Percentiles rank a stretch among this genome's conserved stretches.
Conservation (phyloP, 2,888 invertebrate genomes). For the Machimus rusticus region DNA sequence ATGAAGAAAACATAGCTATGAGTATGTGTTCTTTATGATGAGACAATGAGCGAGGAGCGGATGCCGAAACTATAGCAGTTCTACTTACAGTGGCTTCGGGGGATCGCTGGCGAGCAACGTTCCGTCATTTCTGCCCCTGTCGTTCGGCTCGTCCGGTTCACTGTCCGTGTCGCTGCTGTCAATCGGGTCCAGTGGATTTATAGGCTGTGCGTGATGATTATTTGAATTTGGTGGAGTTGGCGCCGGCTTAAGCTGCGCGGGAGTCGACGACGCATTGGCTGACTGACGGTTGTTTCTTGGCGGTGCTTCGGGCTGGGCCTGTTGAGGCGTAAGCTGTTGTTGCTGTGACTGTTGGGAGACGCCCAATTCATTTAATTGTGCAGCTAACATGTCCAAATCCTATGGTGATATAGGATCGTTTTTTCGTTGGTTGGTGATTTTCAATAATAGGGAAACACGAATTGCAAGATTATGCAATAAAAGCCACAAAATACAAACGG, state of each 20-base stretch:
- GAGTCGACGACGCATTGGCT: slow-evolving; percentile 52
- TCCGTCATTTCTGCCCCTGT: slow-evolving; percentile 87
- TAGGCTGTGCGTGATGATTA: slow-evolving; percentile 62
- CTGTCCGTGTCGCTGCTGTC: slow-evolving; percentile 83
- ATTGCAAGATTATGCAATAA: slow-evolving; percentile 8
- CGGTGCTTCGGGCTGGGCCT: slow-evolving; percentile 75
- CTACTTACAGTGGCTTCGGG: slow-evolving; percentile 92
- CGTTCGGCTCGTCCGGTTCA: slow-evolving; percentile 82
- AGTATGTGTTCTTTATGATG: slow-evolving; percentile 2
- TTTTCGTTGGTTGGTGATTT: slow-evolving; percentile 31
- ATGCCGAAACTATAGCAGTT: not conserved
- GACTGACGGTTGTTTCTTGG: slow-evolving; percentile 69
- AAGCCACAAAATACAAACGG: slow-evolving; percentile 4
- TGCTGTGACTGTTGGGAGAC: slow-evolving; percentile 65
- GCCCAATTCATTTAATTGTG: slow-evolving; percentile 93
- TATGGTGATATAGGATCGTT: slow-evolving; percentile 64
- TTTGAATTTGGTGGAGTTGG: slow-evolving; percentile 61
- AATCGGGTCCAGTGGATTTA: slow-evolving; percentile 71
- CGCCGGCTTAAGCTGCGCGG: slow-evolving; percentile 57
- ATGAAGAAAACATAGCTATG: slow-evolving; percentile 22
- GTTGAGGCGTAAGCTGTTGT: slow-evolving; percentile 53
- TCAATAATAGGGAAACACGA: slow-evolving; percentile 34
- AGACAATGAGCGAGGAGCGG: slow-evolving; percentile 12
- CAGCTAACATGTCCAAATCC: slow-evolving; percentile 96
- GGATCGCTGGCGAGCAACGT: slow-evolving; percentile 96